Evolutionary conservation across 2,113 vertebrate species (phyloP).

Genomic region (Notiomystis cincta): DNA sequence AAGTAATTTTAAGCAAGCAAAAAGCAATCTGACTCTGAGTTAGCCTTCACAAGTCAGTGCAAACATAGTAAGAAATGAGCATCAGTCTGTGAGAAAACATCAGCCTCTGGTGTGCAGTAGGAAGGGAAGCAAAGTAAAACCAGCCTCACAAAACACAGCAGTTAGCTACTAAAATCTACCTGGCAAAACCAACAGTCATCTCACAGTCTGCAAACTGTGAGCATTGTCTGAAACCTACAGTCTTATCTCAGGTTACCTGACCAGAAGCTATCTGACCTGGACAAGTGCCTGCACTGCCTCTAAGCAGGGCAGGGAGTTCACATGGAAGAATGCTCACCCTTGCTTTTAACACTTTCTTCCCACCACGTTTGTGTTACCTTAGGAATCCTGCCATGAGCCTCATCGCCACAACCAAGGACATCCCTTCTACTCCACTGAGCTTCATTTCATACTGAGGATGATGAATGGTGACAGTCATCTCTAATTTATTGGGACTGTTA

Average conservation of each 20-base stretch:
- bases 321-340: rapidly evolving
- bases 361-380: background rate
- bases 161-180: background rate
- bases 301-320: rapidly evolving
- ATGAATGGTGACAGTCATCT: background rate
- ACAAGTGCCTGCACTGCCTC: rapidly evolving
- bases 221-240: background rate
- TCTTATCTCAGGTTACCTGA: background rate
- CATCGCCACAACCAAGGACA: background rate
- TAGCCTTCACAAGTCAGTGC: background rate
- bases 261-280: background rate
- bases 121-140: background rate
- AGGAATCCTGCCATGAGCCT: background rate
- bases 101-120: background rate
- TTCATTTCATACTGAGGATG: background rate
- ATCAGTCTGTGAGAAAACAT: background rate
- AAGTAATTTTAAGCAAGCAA: background rate
- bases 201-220: background rate
- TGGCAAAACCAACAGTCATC: background rate
- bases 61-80: background rate
- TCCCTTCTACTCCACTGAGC: background rate
- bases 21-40: background rate
- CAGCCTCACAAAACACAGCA: background rate
- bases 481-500: background rate
- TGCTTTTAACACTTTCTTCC: background rate